Evolutionary conservation across 1,140 invertebrate genomes (phyloP).

Genomic region (Drosophila nigromelanica): DNA sequence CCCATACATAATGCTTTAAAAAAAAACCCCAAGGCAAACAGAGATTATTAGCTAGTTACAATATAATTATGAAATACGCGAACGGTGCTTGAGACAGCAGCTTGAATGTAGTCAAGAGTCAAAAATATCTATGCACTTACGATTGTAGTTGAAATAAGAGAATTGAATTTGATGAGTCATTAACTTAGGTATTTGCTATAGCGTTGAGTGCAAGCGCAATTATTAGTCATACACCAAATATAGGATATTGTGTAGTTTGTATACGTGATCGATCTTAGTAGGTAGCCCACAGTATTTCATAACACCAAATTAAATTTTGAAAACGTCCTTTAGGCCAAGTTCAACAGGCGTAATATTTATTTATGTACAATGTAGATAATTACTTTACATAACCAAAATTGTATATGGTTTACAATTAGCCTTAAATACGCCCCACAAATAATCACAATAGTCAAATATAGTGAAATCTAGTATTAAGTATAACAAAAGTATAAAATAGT

Average conservation of each 20-base stretch:
- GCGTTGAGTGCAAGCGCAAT: conserved; percentile 29
- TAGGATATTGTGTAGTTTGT: conserved; percentile 24
- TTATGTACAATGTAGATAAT: conserved; percentile 40
- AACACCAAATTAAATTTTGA: conserved; percentile 71
- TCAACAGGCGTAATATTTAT: conserved; percentile 57
- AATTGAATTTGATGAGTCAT: conserved; percentile 34
- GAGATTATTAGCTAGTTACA: conserved; percentile 24
- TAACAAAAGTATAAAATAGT: conserved; percentile 23
- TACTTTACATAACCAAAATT: conserved; percentile 53
- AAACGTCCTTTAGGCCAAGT: conserved; percentile 25
- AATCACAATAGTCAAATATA: conserved; percentile 41
- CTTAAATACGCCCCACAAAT: conserved; percentile 41
- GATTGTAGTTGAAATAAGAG: conserved; percentile 15
- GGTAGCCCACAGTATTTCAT: conserved; percentile 58
- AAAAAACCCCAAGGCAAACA: conserved; percentile 8
- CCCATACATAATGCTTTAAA: conserved; percentile 5
- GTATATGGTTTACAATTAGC: conserved; percentile 47
- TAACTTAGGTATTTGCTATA: background rate
- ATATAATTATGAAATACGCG: background rate
- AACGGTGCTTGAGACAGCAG: conserved; percentile 9
- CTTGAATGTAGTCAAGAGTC: background rate
- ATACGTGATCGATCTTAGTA: conserved; percentile 26
- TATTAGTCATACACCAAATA: conserved; percentile 44
- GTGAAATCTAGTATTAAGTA: conserved; percentile 47
- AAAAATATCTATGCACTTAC: conserved; percentile 12